These are phyloP conservation scores for Schizaphis graminum DNA, from an alignment of 2,888 invertebrate species.

Conservation along the genomic window DNA sequence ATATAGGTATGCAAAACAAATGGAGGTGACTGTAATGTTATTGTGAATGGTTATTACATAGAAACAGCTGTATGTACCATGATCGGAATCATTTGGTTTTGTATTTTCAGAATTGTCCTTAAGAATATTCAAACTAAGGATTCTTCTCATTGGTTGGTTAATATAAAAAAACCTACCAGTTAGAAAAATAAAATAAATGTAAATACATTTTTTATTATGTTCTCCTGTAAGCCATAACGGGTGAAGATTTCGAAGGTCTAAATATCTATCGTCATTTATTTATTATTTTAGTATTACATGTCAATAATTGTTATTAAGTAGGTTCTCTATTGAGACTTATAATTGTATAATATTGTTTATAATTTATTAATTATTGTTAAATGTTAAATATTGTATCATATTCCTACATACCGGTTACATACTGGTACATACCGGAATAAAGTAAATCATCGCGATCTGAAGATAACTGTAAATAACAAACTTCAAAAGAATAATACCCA, in stretches of 20 bases:
- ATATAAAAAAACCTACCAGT: neutral
- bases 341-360: neutral
- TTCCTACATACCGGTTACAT: neutral
- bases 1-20: neutral
- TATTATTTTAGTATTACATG: neutral
- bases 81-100: constrained; percentile 84
- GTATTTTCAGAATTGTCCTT: neutral
- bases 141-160: neutral
- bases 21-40: constrained; percentile 75
- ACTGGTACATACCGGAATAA: neutral
- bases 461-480: neutral
- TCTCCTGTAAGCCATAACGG: neutral
- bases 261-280: neutral
- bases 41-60: constrained; percentile 91
- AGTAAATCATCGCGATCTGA: neutral
- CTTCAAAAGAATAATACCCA: too few relatives aligned
- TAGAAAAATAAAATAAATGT: neutral
- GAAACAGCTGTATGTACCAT: constrained; percentile 83
- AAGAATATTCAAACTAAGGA: neutral
- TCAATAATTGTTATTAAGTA: neutral
- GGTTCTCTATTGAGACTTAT: neutral
- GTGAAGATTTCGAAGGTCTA: neutral
- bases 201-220: neutral
- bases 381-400: neutral
- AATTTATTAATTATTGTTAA: neutral